Conservation (phyloP, 1,140 invertebrate species). For the Hermetia illucens region DNA sequence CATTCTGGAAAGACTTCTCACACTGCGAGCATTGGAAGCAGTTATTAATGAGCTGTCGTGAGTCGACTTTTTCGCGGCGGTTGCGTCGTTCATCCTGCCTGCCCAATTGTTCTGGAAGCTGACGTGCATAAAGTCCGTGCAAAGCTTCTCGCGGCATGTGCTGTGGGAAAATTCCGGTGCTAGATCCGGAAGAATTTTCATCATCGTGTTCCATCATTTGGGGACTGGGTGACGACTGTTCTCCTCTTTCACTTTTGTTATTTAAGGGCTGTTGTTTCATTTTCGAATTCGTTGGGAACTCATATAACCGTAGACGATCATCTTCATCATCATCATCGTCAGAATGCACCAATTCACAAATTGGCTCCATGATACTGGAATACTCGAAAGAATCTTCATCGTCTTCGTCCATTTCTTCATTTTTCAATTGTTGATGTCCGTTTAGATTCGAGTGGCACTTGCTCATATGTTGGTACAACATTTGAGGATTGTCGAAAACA, state of each 20-base stretch:
- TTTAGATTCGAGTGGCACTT: slow-evolving; percentile 14
- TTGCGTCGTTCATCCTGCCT: too few relatives aligned
- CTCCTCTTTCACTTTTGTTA: background rate
- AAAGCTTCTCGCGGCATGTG: slow-evolving; percentile 13
- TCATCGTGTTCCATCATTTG: slow-evolving; percentile 2
- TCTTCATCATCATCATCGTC: slow-evolving; percentile 10
- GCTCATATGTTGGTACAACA: slow-evolving; percentile 28
- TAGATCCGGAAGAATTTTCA: background rate
- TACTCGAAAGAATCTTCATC: slow-evolving; percentile 17
- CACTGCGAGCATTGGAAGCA: slow-evolving; percentile 41
- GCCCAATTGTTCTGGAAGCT: slow-evolving; percentile 9
- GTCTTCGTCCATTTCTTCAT: slow-evolving; percentile 10
- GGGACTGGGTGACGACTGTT: background rate
- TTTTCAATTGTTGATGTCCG: background rate
- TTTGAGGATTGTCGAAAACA: slow-evolving; percentile 21
- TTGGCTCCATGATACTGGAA: slow-evolving; percentile 26
- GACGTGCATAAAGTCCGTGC: background rate
- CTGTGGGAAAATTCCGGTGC: background rate
- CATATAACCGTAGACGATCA: slow-evolving; percentile 3
- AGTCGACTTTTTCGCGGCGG: background rate
- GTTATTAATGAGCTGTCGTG: too few relatives aligned
- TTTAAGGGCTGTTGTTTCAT: background rate
- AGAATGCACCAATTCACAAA: slow-evolving; percentile 14
- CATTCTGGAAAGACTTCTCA: slow-evolving; percentile 43
- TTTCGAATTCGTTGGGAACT: background rate